phyloP scores from a whole-genome alignment of 2,797 vertebrate genomes.

The Vultur gryphus region DNA sequence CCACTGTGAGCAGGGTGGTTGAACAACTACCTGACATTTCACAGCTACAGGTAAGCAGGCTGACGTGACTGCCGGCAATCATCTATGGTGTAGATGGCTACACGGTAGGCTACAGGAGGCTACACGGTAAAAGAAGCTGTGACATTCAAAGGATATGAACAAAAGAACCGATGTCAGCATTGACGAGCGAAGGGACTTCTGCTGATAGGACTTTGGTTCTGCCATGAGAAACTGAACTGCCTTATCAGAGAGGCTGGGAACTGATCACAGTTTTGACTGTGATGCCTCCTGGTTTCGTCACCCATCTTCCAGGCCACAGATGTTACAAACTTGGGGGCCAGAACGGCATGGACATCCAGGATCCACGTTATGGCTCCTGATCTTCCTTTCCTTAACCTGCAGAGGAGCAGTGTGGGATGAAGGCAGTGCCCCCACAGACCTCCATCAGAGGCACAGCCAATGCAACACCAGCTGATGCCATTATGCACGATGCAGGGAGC shows the following conservation, averaged over 20 bases:
- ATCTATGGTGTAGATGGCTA: neutral
- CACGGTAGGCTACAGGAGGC: neutral
- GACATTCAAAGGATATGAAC: neutral
- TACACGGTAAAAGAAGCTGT: neutral
- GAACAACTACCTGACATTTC: neutral
- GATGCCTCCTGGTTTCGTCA: neutral
- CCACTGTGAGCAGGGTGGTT: too few species aligned
- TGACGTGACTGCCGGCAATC: neutral
- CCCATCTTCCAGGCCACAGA: neutral
- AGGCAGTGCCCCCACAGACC: neutral
- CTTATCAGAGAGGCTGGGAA: neutral
- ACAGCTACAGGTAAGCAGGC: neutral
- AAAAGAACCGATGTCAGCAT: neutral
- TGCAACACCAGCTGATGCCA: neutral
- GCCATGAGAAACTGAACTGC: neutral
- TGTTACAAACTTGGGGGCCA: neutral
- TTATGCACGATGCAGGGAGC: neutral
- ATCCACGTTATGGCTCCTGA: neutral
- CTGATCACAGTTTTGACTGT: neutral
- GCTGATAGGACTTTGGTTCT: neutral
- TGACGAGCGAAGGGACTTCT: neutral
- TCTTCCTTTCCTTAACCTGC: neutral
- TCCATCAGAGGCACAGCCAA: too few species aligned
- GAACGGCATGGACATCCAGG: neutral
- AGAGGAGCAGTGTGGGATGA: neutral